Evolutionary conservation across 2,888 invertebrate species (phyloP).

Genomic region (Augiades crinisus): DNA sequence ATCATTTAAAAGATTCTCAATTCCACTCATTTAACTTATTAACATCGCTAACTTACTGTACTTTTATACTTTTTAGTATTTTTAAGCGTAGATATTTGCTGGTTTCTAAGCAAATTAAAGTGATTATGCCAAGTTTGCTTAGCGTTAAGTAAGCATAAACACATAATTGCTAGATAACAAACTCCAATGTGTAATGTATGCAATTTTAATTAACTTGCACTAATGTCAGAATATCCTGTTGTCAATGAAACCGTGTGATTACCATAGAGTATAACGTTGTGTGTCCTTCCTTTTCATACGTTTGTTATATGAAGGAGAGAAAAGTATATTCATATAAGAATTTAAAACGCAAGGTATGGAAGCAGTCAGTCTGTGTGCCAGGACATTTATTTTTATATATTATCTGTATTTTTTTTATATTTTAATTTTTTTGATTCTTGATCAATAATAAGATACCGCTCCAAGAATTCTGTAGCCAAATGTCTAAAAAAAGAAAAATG

Average conservation of each 20-base stretch:
- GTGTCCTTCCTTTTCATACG: constrained; percentile 7
- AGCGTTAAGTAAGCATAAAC: constrained; percentile 12
- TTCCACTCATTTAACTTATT: neutral
- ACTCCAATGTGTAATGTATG: constrained; percentile 5
- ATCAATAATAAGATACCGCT: too few relatives aligned
- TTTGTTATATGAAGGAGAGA: neutral
- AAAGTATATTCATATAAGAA: neutral
- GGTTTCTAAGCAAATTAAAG: neutral
- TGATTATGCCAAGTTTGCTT: constrained; percentile 1
- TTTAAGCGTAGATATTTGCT: neutral
- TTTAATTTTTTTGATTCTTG: too few relatives aligned
- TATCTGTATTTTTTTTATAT: too few relatives aligned
- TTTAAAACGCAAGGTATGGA: too few relatives aligned
- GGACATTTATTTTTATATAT: too few relatives aligned
- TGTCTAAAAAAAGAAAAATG: too few relatives aligned
- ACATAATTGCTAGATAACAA: constrained; percentile 16
- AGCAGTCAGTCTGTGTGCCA: too few relatives aligned
- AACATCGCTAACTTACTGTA: neutral
- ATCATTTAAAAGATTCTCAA: too few relatives aligned
- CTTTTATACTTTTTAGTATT: neutral
- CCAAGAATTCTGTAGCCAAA: too few relatives aligned
- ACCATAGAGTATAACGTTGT: neutral
- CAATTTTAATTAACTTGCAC: constrained; percentile 13
- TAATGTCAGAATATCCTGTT: constrained; percentile 15
- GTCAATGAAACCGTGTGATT: constrained; percentile 16